Percentiles rank a stretch among this genome's conserved stretches.
Conservation (phyloP, 1,140 invertebrate genomes). For the Cheumatopsyche charites region DNA sequence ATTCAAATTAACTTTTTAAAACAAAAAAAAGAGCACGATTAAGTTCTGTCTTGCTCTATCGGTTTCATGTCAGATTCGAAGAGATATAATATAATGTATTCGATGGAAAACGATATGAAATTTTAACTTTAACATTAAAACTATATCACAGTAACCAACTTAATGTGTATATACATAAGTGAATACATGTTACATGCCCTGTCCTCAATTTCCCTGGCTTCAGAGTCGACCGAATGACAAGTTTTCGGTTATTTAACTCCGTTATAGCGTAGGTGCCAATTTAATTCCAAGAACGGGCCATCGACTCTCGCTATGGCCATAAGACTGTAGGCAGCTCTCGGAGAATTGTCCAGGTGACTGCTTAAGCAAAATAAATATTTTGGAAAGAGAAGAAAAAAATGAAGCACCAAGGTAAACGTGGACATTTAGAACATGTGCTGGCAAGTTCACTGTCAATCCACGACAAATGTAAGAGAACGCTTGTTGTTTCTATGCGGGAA, state of each 20-base stretch:
- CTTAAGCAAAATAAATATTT: background rate
- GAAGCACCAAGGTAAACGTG: slow-evolving; percentile 20
- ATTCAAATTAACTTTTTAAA: too few relatives aligned
- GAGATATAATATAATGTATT: too few relatives aligned
- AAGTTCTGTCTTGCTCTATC: too few relatives aligned
- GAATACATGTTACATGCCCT: background rate
- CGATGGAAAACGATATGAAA: too few relatives aligned
- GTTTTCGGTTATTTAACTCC: slow-evolving; percentile 33
- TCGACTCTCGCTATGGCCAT: background rate
- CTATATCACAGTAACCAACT: too few relatives aligned
- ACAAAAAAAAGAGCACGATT: too few relatives aligned
- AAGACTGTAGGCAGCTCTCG: background rate
- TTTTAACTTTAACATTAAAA: too few relatives aligned
- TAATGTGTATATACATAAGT: too few relatives aligned
- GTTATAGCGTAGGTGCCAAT: slow-evolving; percentile 42
- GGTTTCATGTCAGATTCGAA: too few relatives aligned
- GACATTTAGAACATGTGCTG: background rate
- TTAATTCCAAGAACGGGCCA: slow-evolving; percentile 37
- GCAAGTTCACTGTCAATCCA: slow-evolving; percentile 25
- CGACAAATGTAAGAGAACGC: too few relatives aligned
- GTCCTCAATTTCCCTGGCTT: slow-evolving; percentile 11
- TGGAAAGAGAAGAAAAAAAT: background rate
- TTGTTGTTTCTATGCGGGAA: too few relatives aligned
- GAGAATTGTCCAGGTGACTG: background rate
- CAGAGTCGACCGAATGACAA: slow-evolving; percentile 20